Percentiles rank a stretch among this genome's conserved stretches.
These are phyloP conservation scores for Hypomecis punctinalis DNA, from an alignment of 2,888 invertebrate species.

Conservation along the genomic window DNA sequence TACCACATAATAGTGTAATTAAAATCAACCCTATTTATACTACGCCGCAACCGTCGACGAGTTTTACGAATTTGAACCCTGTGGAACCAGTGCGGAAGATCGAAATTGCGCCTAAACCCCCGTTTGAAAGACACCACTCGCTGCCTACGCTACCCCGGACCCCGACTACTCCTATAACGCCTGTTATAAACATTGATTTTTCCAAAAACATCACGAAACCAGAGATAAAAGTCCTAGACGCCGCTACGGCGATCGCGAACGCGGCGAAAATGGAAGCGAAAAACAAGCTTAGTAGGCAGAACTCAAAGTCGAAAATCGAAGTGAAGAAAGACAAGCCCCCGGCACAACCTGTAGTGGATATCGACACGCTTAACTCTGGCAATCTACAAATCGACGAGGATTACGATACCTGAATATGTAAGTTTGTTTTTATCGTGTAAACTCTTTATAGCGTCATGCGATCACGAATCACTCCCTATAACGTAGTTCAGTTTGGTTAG, in stretches of 20 bases:
- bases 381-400: conserved; percentile 81
- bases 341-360: conserved; percentile 52
- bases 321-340: conserved; percentile 57
- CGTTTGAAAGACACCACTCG: conserved; percentile 43
- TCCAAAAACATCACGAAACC: conserved; percentile 70
- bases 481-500: too few relatives aligned
- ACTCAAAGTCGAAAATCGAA: conserved; percentile 65
- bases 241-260: conserved; percentile 52
- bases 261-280: conserved; percentile 42
- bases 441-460: too few relatives aligned
- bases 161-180: conserved; percentile 62
- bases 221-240: conserved; percentile 74
- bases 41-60: conserved; percentile 76
- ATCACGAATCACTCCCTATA: too few relatives aligned
- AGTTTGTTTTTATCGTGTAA: conserved; percentile 54
- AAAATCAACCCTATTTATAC: conserved; percentile 71
- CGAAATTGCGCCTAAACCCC: conserved; percentile 54
- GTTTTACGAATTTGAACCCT: conserved; percentile 56
- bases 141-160: conserved; percentile 47
- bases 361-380: conserved; percentile 73
- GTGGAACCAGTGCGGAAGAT: conserved; percentile 57
- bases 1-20: conserved; percentile 70
- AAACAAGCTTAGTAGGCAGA: conserved; percentile 61
- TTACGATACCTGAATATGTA: conserved; percentile 79
- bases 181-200: conserved; percentile 77